Evolutionary conservation across 2,113 vertebrate genomes (phyloP), one percentile per base, ranked within the genome.

Genomic region (Rafetus swinhoei): DNA sequence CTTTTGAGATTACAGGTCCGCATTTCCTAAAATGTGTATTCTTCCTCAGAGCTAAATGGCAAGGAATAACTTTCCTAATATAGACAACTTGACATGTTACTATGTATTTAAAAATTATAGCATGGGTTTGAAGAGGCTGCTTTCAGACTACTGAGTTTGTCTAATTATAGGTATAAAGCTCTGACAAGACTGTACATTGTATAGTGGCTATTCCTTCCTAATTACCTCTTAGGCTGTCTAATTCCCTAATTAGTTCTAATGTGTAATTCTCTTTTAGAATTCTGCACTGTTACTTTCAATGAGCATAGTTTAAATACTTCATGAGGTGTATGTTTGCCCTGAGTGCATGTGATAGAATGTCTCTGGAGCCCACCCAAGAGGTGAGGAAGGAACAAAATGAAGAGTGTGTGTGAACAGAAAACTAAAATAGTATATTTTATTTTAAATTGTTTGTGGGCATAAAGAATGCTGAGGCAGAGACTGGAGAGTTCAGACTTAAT

Each of bases 101-200:
- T 86, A 91, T 72, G 3, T 81, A 57, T 59, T 74, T 54, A 81
- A 92, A 92, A 86, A 79, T 39, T 53, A 81, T 79, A 21, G 14
- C 25, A 84, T 55, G 8, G 45, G 74, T 88, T 81, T 90, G 53
- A 87, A 82, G 59, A 82, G 13, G 60, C 35, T 82, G 24, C 19
- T 85, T 90, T 88, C 80, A 39, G 6, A 65, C 81, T 90, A 83
- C 65, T 85, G 56, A 5, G 22, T 11, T 92, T 88, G 76, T 35
- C 39, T 83, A 86, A 85, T 83, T 90, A 79, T 13, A 76, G 82
- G 85, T 82, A 4, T 77, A 86, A 22, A 89, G 24, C 39, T 72
- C 52, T 92, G 32, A 82, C 88, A 96, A 79, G 91, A 59, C 15
- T 69, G 32, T 83, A 81, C 53, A 93, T 45, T 86, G 92, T 86